Base-by-base conservation (phyloP, 2,888 invertebrate genomes). In the Cephus rjabovi region DNA sequence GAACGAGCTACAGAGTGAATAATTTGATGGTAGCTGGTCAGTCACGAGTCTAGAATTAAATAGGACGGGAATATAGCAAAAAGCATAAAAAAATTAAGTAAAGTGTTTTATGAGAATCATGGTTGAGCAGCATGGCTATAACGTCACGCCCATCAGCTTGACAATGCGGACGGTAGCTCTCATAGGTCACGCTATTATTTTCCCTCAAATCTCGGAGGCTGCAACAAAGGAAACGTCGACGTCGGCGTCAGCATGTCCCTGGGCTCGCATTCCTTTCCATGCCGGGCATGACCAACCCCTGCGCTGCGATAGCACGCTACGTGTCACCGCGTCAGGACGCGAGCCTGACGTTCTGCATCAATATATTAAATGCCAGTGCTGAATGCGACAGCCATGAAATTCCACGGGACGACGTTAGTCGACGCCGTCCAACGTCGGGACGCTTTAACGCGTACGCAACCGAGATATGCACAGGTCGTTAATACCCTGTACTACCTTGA, bases 201-300 rank as follows among this genome's bases (percentile, higher is more conserved):
- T 81, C 83, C 81, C 81, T 81, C 81, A 82, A 86, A 84, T 85
- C 83, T 71, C 71, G n/a, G 68, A 79, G 81, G 76, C 81, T 81
- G 78, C 81, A 76, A 82, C 82, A 82, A 81, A 81, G 75, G 81
- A 71, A 76, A 37, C 76, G 80, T 71, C 85, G 77, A 69, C 34
- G 75, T 31, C 34, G 71, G 76, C 79, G 56, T n/a, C 71, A 34
- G 56, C 68, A 79, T 74, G 78, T 79, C 85, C 81, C 81, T 77
- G 34, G 56, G 33, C 56, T 56, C 56, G 81, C 82, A 86, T 86
- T 86, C 86, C 84, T 85, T 83, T 79, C 81, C 79, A 74, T 74
- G 9, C 56, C 56, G 56, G 34, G 68, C 69, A 69, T 33, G 56
- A 80, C 79, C 75, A 75, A 77, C 69, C 73, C 74, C 74, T 56